phyloP scores from a whole-genome alignment of 2,888 invertebrate species.

The Brachyopa scutellaris region DNA sequence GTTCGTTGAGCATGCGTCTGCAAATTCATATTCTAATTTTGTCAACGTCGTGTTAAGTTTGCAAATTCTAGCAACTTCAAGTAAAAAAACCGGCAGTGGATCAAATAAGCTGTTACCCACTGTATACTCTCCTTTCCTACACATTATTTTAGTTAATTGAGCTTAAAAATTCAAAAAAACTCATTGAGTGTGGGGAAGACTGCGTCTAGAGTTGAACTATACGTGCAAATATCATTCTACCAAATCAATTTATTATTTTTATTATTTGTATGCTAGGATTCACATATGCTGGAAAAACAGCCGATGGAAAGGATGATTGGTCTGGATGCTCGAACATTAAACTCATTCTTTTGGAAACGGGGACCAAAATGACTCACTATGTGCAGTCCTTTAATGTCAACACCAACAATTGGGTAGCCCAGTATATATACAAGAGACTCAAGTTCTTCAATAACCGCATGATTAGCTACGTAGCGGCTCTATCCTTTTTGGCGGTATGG shows the following conservation, averaged over 20 bases:
- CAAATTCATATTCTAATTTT: no score
- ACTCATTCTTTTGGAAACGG: conserved; percentile 90
- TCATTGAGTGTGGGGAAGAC: no score
- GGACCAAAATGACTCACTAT: conserved; percentile 92
- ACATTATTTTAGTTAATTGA: no score
- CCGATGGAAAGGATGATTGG: conserved; percentile 93
- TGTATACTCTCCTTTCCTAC: no score
- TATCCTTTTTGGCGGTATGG: conserved; percentile 96
- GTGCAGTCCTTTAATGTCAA: conserved; percentile 97
- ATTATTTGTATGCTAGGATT: conserved; percentile 85
- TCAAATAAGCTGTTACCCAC: no score
- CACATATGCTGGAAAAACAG: conserved; percentile 83
- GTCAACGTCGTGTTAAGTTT: no score
- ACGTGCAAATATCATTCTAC: no score
- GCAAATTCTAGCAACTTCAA: no score
- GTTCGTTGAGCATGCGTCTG: no score
- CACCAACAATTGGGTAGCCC: conserved; percentile 96
- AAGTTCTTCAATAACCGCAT: conserved; percentile 93
- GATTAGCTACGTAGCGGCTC: conserved; percentile 90
- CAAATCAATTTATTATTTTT: not conserved
- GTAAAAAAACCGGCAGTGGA: no score
- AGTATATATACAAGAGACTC: conserved; percentile 96
- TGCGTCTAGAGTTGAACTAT: no score
- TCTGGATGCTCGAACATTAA: conserved; percentile 95
- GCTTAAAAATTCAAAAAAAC: no score